Conservation (phyloP, 2,888 invertebrate genomes). For the Tortrix viridana region DNA sequence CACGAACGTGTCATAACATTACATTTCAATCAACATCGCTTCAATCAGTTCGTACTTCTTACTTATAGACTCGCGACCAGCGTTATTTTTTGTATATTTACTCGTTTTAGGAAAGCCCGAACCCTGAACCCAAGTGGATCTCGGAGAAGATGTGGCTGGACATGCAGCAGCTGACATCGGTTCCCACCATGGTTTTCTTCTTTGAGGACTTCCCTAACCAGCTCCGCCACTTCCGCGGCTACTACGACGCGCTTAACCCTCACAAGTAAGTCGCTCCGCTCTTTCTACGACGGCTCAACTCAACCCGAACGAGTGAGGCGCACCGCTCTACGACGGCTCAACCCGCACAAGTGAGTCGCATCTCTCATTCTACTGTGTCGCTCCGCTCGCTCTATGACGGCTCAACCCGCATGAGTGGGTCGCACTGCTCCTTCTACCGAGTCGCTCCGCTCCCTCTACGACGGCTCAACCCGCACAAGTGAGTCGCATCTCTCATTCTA, state of each 20-base stretch:
- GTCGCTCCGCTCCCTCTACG: background rate
- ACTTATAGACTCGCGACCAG: no score
- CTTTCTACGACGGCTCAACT: no score
- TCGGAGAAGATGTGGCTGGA: constrained; percentile 92
- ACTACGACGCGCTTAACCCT: constrained; percentile 88
- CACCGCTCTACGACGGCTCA: no score
- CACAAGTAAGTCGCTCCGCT: constrained; percentile 76
- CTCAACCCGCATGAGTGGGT: background rate
- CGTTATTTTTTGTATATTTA: background rate
- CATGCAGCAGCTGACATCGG: constrained; percentile 87
- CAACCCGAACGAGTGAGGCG: no score
- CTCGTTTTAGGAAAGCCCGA: constrained; percentile 80
- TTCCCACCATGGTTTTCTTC: constrained; percentile 86
- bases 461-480: no score
- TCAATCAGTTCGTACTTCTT: no score
- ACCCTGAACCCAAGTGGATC: constrained; percentile 93
- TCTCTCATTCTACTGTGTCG: background rate
- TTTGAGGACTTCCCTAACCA: constrained; percentile 84
- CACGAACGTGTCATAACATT: no score
- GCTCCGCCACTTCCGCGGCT: constrained; percentile 82
- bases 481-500: no score
- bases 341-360: no score
- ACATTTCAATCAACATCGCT: no score
- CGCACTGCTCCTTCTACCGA: background rate
- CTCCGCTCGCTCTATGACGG: background rate